Evolutionary conservation across 2,888 invertebrate genomes (phyloP), one percentile per base, ranked within the genome.

Genomic region (Lithosia quadra): DNA sequence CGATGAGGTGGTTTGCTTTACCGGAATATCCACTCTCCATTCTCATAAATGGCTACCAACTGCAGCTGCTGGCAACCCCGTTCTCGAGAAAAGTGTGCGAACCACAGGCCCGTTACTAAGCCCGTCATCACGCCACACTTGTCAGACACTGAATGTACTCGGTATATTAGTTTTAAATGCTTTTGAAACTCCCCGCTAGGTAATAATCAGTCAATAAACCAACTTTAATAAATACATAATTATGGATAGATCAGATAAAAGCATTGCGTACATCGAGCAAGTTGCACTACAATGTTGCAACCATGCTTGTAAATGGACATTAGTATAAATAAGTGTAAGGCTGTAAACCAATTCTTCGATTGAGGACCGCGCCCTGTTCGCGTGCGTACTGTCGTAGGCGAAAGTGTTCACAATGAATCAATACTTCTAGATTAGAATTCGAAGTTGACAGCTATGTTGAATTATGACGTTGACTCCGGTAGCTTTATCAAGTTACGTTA

Each of bases 291-390:
- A 60, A 65, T 64, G 62, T 78, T 70, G 68, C 72, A 72, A 74
- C 72, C 13, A 33, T 22, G 13, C 39, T 68, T 69, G 71, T 76
- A 75, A 80, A 76, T 70, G 72, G 72, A 76, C 74, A 78, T 78
- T 78, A 73, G 67, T 79, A 71, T 80, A 80, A 79, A 81, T 82
- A 81, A 79, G 78, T 72, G 78, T 74, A 81, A 81, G 74, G 64
- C 68, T 61, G 72, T 70, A 75, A 77, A 75, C 68, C 68, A 78
- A 78, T 80, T 81, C 82, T 76, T 81, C 73, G 82, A 72, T 79
- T 57, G 36, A 34, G 62, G 36, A 79, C 83, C 83, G 81, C 84
- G 73, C 83, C 83, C 79, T 82, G 73, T 68, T 68, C 61, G 77
- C 80, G 72, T 72, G 72, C 62, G 77, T 76, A 80, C 81, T 39